phyloP scores from a whole-genome alignment of 2,888 invertebrate genomes.

The Tetranychus truncatus region DNA sequence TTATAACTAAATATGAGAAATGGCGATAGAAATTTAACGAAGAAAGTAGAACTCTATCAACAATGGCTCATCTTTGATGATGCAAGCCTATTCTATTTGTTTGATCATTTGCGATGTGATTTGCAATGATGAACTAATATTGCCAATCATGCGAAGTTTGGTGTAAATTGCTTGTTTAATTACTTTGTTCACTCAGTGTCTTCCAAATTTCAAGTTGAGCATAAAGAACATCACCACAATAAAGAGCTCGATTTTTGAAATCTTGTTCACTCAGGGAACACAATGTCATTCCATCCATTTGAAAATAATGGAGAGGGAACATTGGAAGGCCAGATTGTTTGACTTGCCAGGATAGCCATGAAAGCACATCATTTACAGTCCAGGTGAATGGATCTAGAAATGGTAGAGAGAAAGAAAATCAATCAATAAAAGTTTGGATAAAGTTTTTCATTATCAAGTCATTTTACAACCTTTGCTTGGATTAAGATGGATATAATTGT shows the following conservation, averaged over 20 bases:
- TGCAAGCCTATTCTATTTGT: no score
- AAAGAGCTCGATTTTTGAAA: constrained; percentile 56
- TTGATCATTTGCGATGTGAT: neutral
- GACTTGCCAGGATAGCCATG: constrained; percentile 73
- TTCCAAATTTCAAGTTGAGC: constrained; percentile 83
- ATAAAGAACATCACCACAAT: constrained; percentile 61
- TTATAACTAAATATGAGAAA: no score
- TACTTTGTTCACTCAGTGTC: constrained; percentile 34
- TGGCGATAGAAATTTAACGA: no score
- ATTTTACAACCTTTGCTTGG: no score
- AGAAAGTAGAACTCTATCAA: no score
- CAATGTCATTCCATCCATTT: constrained; percentile 57
- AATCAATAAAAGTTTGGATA: neutral
- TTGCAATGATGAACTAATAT: neutral
- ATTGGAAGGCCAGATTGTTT: constrained; percentile 49
- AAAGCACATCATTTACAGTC: constrained; percentile 62
- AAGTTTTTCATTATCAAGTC: neutral
- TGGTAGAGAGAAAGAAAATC: constrained; percentile 22
- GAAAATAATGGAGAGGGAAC: constrained; percentile 41
- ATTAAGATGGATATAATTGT: no score
- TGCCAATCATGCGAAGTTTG: neutral
- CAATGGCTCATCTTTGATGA: no score
- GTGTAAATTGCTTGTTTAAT: neutral
- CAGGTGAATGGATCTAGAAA: constrained; percentile 63
- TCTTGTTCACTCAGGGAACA: constrained; percentile 62